These are phyloP conservation scores for Cataglyphis cursor DNA, from an alignment of 2,888 invertebrate species.

Conservation along the genomic window DNA sequence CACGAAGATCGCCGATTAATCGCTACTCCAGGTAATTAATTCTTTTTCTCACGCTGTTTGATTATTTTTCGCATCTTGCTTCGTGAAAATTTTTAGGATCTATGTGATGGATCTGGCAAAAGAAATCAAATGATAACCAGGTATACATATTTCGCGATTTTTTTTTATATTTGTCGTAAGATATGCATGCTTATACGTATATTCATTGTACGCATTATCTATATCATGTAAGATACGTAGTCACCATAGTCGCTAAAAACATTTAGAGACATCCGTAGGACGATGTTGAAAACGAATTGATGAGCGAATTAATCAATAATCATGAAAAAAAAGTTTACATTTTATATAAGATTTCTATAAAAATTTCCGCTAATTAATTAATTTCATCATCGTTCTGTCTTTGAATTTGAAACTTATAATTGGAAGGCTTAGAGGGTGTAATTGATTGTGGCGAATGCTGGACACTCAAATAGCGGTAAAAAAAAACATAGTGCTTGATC, in stretches of 20 bases:
- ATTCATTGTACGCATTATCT: slow-evolving; percentile 19
- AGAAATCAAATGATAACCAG: slow-evolving; percentile 30
- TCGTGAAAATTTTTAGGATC: slow-evolving; percentile 77
- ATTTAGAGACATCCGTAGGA: slow-evolving; percentile 32
- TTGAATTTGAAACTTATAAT: not conserved
- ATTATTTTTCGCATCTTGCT: slow-evolving; percentile 61
- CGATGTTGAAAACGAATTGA: slow-evolving; percentile 14
- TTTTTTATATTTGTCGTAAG: slow-evolving; percentile 5
- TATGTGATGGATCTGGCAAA: slow-evolving; percentile 1
- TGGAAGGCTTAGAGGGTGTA: not conserved
- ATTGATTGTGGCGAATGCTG: slow-evolving; percentile 37
- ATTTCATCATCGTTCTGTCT: slow-evolving; percentile 7
- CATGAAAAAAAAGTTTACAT: not conserved
- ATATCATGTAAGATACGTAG: slow-evolving; percentile 40
- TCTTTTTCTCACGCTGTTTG: not conserved
- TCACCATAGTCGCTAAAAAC: slow-evolving; percentile 16
- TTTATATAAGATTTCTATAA: not conserved
- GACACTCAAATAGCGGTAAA: slow-evolving; percentile 58
- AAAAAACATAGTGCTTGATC: slow-evolving; percentile 50
- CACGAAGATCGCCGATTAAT: slow-evolving; percentile 77
- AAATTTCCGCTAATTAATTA: not conserved
- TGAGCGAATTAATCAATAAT: not conserved
- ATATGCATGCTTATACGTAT: not conserved
- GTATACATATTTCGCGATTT: slow-evolving; percentile 64
- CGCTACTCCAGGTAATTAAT: slow-evolving; percentile 82